Base-by-base conservation (phyloP, 1,140 invertebrate genomes). In the Pachypeltis micranthus region DNA sequence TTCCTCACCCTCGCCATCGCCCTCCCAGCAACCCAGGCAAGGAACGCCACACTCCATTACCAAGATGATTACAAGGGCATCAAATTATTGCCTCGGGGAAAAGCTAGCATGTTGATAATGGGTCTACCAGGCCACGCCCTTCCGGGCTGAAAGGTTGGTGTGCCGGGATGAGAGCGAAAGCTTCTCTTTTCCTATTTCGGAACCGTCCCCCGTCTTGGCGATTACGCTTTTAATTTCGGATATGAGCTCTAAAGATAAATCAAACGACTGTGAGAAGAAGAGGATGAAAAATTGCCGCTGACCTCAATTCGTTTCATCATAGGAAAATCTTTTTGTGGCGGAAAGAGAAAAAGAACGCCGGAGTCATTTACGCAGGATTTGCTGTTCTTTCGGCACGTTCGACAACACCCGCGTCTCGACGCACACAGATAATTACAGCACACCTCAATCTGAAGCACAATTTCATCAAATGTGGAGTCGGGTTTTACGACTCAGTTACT, bases 81-180 rank as follows among this genome's bases (percentile, higher is more conserved):
- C 47, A 51, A 51, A 51, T 51, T 51, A 51, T 51, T 51, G 47
- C 47, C 47, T 51, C 47, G 47, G 47, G 47, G 47, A 51, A 51
- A 51, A 51, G 47, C 47, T 51, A 51, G 47, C 47, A 51, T 51
- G 47, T 51, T 51, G 47, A 51, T 51, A 51, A 51, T 51, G 47
- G 47, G 47, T 21, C 47, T 4, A 21, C 7, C 34, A 10, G n/a
- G 47, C 47, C 47, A 51, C 47, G 21, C 47, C 47, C 47, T 51
- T 51, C 47, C 47, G 47, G 47, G 31, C 7, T 10, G 16, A 39
- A 10, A 39, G 31, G 31, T 7, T 39, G 31, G 7, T 10, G 31
- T 39, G 7, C 7, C 7, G 31, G 16, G 31, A 16, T 7, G 31
- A 16, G 7, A 10, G 31, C 31, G 31, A 7, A 7, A 7, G 7